Evolutionary conservation across 1,140 invertebrate species (phyloP).

Genomic region (Phthorimaea operculella): DNA sequence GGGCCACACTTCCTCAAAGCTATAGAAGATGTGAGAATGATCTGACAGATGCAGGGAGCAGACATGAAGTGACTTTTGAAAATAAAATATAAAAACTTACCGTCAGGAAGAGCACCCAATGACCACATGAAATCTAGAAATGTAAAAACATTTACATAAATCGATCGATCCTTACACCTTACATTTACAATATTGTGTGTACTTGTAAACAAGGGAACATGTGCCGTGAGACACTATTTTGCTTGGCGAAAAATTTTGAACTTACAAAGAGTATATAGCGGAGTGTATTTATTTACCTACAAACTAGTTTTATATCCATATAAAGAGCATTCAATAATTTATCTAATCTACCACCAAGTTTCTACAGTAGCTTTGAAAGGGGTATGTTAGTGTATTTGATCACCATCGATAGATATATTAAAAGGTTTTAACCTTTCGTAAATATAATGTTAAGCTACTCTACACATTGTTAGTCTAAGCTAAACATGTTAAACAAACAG

Average conservation of each 20-base stretch:
- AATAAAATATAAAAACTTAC: slow-evolving; percentile 75
- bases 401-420: slow-evolving; percentile 27
- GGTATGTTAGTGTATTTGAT: slow-evolving; percentile 49
- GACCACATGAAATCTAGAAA: slow-evolving; percentile 98
- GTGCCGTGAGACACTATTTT: slow-evolving; percentile 66
- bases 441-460: slow-evolving; percentile 59
- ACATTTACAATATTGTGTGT: slow-evolving; percentile 37
- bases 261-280: slow-evolving; percentile 23
- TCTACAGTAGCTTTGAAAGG: slow-evolving; percentile 41
- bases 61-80: slow-evolving; percentile 36
- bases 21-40: slow-evolving; percentile 20
- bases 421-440: slow-evolving; percentile 31
- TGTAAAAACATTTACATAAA: slow-evolving; percentile 75
- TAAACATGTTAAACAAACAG: slow-evolving; percentile 69
- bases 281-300: slow-evolving; percentile 16
- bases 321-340: slow-evolving; percentile 33
- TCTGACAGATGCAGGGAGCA: slow-evolving; percentile 33
- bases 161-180: slow-evolving; percentile 63
- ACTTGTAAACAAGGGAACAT: slow-evolving; percentile 29
- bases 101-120: slow-evolving; percentile 95
- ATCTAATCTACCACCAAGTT: slow-evolving; percentile 14
- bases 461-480: slow-evolving; percentile 65
- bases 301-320: slow-evolving; percentile 33
- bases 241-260: slow-evolving; percentile 52
- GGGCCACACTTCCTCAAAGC: neutral